Base-by-base conservation (phyloP, 2,113 vertebrate species). In the Cephalopholis sonnerati region DNA sequence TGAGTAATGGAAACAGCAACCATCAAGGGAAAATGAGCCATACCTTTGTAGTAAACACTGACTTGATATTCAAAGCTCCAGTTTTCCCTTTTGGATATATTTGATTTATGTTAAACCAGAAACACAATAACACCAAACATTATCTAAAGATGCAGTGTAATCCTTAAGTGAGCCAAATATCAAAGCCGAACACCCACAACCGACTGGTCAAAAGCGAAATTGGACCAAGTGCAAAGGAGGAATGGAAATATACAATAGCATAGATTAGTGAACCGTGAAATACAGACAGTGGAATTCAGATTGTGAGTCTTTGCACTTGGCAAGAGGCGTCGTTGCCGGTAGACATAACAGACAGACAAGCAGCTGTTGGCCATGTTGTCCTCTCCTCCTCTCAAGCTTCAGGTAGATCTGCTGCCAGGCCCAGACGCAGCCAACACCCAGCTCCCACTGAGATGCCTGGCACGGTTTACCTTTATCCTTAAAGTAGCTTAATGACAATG, bases 281-380 rank as follows among this genome's bases (percentile, higher is more conserved):
- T 27, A 32, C 58, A 77, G 63, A 74, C 67, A 25, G 72, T 44
- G 70, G 46, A 55, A 77, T 58, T 87, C 53, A 83, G 24, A 72
- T 74, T 79, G 77, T 62, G 79, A 75, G 46, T 68, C 24, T 70
- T 7, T 66, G 55, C 62, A 63, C 46, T 86, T 91, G 87, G 87
- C 87, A 86, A 66, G 51, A 79, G 10, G 66, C 65, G 67, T 39
- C 74, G 78, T 83, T 87, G 74, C 55, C 58, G 7, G 76, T 59
- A 74, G 81, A 78, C 69, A 58, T 24, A 73, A 78, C 76, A 85
- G 79, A 81, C 72, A 87, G 84, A 85, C 87, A 74, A 83, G 88
- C 92, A 93, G 92, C 86, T 90, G 92, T 86, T 88, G 84, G 87
- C 75, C 66, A 72, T 69, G 77, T 84, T 70, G 67, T 82, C 78